phyloP scores from a whole-genome alignment of 2,888 invertebrate species.

The Tortrix viridana region DNA sequence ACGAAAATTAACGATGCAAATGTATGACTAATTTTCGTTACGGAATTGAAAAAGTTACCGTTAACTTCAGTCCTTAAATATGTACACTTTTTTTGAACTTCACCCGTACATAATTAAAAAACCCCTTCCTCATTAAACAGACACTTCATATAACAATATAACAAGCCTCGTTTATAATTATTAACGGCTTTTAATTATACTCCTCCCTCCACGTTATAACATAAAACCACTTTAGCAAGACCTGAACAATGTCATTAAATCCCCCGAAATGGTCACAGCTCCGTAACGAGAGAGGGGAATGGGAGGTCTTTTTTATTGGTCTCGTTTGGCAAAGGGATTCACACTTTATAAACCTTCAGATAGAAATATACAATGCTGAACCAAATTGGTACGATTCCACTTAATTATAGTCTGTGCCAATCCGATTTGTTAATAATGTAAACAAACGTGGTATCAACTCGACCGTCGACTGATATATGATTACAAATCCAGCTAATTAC shows the following conservation, averaged over 20 bases:
- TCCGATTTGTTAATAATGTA: too few relatives aligned
- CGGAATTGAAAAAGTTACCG: too few relatives aligned
- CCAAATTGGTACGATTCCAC: conserved; percentile 23
- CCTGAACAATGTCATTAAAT: conserved; percentile 1
- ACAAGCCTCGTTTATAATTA: conserved; percentile 23
- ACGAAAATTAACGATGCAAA: too few relatives aligned
- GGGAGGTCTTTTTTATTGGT: conserved; percentile 8
- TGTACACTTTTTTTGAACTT: too few relatives aligned
- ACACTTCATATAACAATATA: conserved; percentile 15
- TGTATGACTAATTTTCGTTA: too few relatives aligned
- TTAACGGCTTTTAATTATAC: conserved; percentile 28
- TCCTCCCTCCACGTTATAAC: conserved; percentile 10
- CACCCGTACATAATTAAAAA: too few relatives aligned
- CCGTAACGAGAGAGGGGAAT: background rate
- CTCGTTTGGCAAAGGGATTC: conserved; percentile 16
- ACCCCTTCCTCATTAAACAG: background rate
- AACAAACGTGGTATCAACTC: too few relatives aligned
- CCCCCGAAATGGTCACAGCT: background rate
- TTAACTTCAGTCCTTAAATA: too few relatives aligned
- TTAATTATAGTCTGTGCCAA: too few relatives aligned
- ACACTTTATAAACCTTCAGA: conserved; percentile 24
- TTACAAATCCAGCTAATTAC: too few relatives aligned
- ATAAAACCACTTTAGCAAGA: conserved; percentile 5
- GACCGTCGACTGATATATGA: too few relatives aligned
- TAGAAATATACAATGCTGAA: conserved; percentile 5